phyloP scores from a whole-genome alignment of 2,888 invertebrate genomes.

The Phengaris alcon region DNA sequence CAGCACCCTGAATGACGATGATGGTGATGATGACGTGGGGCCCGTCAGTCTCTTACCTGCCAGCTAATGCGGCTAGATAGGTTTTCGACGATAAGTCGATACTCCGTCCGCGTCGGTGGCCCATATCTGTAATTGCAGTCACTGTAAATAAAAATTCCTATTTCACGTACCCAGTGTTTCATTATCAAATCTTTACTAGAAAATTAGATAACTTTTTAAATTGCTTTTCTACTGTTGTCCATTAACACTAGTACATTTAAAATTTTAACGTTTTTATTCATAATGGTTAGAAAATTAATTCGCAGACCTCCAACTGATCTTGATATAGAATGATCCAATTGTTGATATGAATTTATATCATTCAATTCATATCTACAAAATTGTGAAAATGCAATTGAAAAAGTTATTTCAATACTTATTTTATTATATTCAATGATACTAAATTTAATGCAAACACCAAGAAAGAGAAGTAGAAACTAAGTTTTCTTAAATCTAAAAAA shows the following conservation, averaged over 20 bases:
- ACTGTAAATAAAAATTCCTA: conserved; percentile 46
- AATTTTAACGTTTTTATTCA: too few relatives aligned
- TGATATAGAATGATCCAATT: not conserved
- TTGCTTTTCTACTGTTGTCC: not conserved
- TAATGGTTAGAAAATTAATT: too few relatives aligned
- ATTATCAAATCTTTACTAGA: not conserved
- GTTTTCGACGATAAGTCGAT: conserved; percentile 97
- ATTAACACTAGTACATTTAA: not conserved
- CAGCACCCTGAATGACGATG: conserved; percentile 67
- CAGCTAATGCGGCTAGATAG: conserved; percentile 98
- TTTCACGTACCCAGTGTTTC: conserved; percentile 17
- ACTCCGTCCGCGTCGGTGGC: conserved; percentile 97
- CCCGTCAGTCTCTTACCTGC: conserved; percentile 90
- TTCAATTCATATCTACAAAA: not conserved
- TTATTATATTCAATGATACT: not conserved
- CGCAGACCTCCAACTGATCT: not conserved
- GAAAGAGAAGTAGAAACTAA: conserved; percentile 20
- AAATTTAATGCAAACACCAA: conserved; percentile 22
- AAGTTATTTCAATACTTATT: not conserved
- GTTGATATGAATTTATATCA: not conserved
- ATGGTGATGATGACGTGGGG: conserved; percentile 63
- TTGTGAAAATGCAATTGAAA: not conserved
- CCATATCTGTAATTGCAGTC: conserved; percentile 90
- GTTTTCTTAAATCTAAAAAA: conserved; percentile 9
- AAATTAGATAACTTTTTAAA: conserved; percentile 2